Base-by-base conservation (phyloP, 2,113 vertebrate species). In the Anthoscopus minutus region DNA sequence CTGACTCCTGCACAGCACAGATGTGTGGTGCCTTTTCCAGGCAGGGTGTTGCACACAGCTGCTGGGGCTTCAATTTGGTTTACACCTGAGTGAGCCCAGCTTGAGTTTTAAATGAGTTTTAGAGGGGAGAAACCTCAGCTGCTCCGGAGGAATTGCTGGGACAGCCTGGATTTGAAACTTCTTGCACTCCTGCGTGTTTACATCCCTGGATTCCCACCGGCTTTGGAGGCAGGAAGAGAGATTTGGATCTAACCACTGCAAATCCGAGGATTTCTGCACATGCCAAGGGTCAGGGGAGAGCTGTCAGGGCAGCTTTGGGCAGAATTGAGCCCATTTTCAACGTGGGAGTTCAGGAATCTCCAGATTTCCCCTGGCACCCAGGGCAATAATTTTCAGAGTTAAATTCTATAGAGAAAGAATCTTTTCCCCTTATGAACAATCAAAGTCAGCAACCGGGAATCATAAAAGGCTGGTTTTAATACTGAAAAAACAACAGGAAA, bases 191-290 rank as follows among this genome's bases (percentile, higher is more conserved):
- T 83, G 47, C 5, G 6, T 4, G 1, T 28, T 28, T 15, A 4
- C 12, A 64, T 11, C n/a, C 13, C 58, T 19, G 28, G 9, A 3
- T 45, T 54, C 22, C 50, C 18, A 18, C 11, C 1, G 4, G 45
- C 10, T 0, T 0, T 14, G 42, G 16, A 2, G 21, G 51, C 37
- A 27, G 62, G 33, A 19, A 33, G 22, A 10, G 53, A 27, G 7
- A 23, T 12, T 33, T 28, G 2, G 45, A 13, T 38, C 23, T 23
- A 38, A 35, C 12, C 56, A 7, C 24, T 6, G 3, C 30, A 40
- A 35, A 80, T 64, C 48, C 48, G 7, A 38, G 40, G 38, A 54
- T 45, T 84, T 83, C 38, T 35, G 57, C 10, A 9, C 42, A 35
- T 31, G 7, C 42, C 17, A 7, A 27, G 24, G 56, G 42, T 31